phyloP scores from a whole-genome alignment of 2,888 invertebrate species.

The Baccha elongata region DNA sequence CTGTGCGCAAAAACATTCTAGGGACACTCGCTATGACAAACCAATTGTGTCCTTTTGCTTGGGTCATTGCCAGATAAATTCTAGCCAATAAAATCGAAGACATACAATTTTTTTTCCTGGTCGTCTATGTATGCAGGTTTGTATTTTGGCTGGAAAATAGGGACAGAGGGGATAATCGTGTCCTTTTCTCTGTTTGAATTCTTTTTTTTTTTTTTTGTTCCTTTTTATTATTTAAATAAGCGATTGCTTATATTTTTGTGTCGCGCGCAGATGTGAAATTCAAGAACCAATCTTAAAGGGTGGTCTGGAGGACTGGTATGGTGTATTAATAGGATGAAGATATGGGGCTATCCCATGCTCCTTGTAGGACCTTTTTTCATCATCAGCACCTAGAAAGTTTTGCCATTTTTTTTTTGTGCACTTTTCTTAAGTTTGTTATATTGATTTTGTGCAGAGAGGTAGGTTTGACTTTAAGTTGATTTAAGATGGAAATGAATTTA shows the following conservation, averaged over 20 bases:
- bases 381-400: conserved; percentile 43
- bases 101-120: conserved; percentile 30
- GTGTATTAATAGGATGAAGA: conserved; percentile 35
- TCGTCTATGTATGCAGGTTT: conserved; percentile 18
- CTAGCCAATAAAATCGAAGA: conserved; percentile 75
- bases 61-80: conserved; percentile 75
- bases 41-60: conserved; percentile 76
- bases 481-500: conserved; percentile 45
- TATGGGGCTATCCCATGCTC: conserved; percentile 23
- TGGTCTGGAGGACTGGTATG: neutral
- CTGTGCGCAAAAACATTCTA: conserved; percentile 76
- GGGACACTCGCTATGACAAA: conserved; percentile 75
- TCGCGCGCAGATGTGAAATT: conserved; percentile 67
- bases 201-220: neutral
- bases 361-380: conserved; percentile 40
- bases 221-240: conserved; percentile 72
- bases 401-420: conserved; percentile 14
- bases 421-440: conserved; percentile 29
- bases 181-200: conserved; percentile 35
- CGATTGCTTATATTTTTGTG: conserved; percentile 54
- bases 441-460: conserved; percentile 55
- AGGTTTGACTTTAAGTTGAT: conserved; percentile 52
- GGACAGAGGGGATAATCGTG: conserved; percentile 24
- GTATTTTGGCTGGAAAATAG: neutral
- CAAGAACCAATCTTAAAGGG: conserved; percentile 33